These are phyloP conservation scores for Psylliodes chrysocephalus DNA, from an alignment of 2,888 invertebrate species.

Conservation along the genomic window DNA sequence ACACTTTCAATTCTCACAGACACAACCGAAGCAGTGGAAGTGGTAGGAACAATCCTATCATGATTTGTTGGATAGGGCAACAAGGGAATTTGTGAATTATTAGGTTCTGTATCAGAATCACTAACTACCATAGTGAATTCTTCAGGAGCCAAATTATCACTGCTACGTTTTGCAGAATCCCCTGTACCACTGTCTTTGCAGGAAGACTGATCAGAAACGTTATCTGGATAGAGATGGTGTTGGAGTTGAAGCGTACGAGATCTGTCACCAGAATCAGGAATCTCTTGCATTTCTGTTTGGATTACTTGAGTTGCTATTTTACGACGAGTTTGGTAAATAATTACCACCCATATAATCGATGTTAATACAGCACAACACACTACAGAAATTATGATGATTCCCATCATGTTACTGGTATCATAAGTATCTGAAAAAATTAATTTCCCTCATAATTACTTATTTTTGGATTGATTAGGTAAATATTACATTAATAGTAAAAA, in stretches of 20 bases:
- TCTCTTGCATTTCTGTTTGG: slow-evolving; percentile 54
- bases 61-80: slow-evolving; percentile 60
- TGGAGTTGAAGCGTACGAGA: slow-evolving; percentile 33
- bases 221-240: slow-evolving; percentile 68
- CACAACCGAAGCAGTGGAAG: slow-evolving; percentile 8
- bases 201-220: slow-evolving; percentile 78
- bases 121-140: slow-evolving; percentile 51
- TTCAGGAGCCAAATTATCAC: slow-evolving; percentile 60
- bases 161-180: slow-evolving; percentile 80
- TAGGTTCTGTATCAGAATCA: slow-evolving; percentile 31
- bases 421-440: slow-evolving; percentile 59
- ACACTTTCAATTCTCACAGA: slow-evolving; percentile 12
- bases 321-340: slow-evolving; percentile 86
- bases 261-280: slow-evolving; percentile 51
- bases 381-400: slow-evolving; percentile 88
- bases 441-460: neutral
- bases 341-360: slow-evolving; percentile 90
- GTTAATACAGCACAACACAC: slow-evolving; percentile 93
- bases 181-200: slow-evolving; percentile 86
- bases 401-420: slow-evolving; percentile 81
- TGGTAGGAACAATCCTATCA: slow-evolving; percentile 50
- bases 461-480: too few relatives aligned
- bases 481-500: slow-evolving; percentile 1
- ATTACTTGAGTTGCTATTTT: slow-evolving; percentile 65
- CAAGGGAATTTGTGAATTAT: slow-evolving; percentile 55